Evolutionary conservation across 37 sponge, comb jelly and placozoan genomes (phyloP).

Genomic region (Crambe crambe): DNA sequence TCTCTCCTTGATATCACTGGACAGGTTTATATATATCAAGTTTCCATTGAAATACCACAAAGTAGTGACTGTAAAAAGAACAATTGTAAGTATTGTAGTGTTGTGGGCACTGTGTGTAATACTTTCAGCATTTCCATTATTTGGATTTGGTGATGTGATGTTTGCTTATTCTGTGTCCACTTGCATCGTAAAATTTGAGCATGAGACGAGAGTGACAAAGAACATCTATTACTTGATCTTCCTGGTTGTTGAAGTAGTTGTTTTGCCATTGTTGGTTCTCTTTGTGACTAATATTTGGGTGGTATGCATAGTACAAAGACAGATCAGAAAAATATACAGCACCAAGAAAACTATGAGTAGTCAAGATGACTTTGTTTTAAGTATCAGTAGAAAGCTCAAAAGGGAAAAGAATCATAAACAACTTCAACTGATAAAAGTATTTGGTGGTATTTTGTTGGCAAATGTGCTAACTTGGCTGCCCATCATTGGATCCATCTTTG

Average conservation of each 20-base stretch:
- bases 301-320: conserved; percentile 7
- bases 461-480: conserved; percentile 47
- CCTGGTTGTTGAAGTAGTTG: conserved; percentile 17
- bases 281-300: conserved; percentile 39
- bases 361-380: not conserved
- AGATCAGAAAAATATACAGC: conserved; percentile 7
- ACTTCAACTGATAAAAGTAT: conserved; percentile 32
- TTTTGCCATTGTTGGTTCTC: conserved; percentile 43
- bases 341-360: not conserved
- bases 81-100: not conserved
- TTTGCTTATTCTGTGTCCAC: conserved; percentile 15
- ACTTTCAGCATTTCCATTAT: conserved; percentile 28
- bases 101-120: conserved; percentile 19
- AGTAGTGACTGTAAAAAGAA: not conserved
- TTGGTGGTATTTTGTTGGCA: conserved; percentile 47
- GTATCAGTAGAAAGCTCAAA: not conserved
- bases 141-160: conserved; percentile 57
- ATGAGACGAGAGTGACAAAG: not conserved
- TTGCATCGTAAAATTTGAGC: conserved; percentile 1
- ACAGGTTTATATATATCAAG: conserved; percentile 35
- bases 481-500: not conserved
- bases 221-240: conserved; percentile 48
- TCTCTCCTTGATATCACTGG: conserved; percentile 46
- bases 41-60: conserved; percentile 41
- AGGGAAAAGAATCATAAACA: conserved; percentile 39